Conservation (phyloP, 2,113 vertebrate genomes). For the Caracal caracal region DNA sequence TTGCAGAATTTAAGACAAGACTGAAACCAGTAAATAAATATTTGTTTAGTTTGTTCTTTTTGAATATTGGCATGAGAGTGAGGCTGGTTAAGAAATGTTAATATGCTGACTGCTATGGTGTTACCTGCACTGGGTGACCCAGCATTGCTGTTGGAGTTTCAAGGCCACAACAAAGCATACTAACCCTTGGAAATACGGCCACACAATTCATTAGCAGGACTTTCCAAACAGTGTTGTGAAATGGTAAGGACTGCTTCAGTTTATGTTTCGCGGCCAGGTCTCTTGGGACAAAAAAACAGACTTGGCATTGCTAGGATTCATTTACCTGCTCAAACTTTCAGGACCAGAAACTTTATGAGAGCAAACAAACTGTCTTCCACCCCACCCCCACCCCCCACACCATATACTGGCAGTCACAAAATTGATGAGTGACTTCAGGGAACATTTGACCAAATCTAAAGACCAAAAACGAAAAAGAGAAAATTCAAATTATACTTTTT, state of each 20-base stretch:
- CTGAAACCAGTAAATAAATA: constrained; percentile 33
- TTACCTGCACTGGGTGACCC: constrained; percentile 29
- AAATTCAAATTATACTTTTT: background rate
- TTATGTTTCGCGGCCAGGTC: constrained; percentile 42
- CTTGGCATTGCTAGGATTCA: background rate
- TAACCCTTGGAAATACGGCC: constrained; percentile 19
- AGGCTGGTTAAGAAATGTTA: background rate
- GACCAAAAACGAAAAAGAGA: background rate
- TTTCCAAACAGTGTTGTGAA: background rate
- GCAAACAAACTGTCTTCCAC: background rate
- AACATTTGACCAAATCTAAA: constrained; percentile 27
- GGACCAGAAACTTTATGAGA: background rate
- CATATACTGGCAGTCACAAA: background rate
- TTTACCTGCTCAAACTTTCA: background rate
- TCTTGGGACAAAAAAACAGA: constrained; percentile 6
- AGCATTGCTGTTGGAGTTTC: background rate
- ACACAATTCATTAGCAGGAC: background rate
- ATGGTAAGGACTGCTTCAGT: background rate
- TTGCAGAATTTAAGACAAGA: constrained; percentile 60
- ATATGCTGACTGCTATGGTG: background rate
- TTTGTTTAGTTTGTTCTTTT: background rate
- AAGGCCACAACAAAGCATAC: background rate
- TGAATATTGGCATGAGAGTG: background rate
- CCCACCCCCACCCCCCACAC: too few species aligned
- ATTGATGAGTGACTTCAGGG: background rate